Evolutionary conservation across 2,113 vertebrate species (phyloP).

Genomic region (Sigmodon hispidus): DNA sequence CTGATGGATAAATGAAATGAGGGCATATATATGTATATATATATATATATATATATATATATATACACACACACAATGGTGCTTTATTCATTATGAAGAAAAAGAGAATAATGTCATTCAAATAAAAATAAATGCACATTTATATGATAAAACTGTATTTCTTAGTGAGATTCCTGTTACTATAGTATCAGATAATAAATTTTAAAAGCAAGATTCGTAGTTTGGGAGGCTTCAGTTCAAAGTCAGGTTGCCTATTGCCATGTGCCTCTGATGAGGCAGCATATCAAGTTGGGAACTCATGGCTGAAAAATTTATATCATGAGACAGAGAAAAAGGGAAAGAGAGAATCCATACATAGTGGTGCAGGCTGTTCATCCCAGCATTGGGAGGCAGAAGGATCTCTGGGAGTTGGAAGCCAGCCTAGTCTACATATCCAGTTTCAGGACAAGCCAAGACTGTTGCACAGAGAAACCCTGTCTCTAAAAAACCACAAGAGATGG

Average conservation of each 20-base stretch:
- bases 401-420: neutral
- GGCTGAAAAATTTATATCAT: neutral
- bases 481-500: neutral
- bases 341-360: neutral
- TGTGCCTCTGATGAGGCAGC: neutral
- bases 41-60: too few relatives aligned
- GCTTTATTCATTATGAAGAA: neutral
- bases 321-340: neutral
- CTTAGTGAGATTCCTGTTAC: neutral
- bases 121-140: neutral
- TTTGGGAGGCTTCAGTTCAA: neutral
- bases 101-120: neutral
- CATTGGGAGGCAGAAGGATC: neutral
- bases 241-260: fast-evolving
- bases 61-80: neutral
- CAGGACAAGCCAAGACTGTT: neutral
- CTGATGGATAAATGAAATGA: neutral
- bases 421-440: neutral
- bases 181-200: neutral
- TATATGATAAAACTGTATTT: neutral
- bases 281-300: too few relatives aligned
- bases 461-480: neutral
- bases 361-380: neutral
- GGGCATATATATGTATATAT: neutral
- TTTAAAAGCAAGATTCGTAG: neutral